Evolutionary conservation across 2,888 invertebrate species (phyloP).

Genomic region (Lacanobia wlatinum): DNA sequence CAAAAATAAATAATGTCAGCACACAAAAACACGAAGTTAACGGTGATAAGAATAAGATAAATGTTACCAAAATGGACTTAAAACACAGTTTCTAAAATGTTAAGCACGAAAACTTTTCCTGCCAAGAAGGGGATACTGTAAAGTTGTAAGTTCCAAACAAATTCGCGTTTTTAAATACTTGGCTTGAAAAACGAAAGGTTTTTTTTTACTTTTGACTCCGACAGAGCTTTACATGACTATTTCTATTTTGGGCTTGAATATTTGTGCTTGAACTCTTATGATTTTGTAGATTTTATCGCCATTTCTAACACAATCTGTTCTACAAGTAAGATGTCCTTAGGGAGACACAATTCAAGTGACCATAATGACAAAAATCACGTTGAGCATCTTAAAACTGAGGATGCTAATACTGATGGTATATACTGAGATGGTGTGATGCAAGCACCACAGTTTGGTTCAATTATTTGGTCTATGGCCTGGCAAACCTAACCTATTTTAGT

Average conservation of each 20-base stretch:
- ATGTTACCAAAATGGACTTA: slow-evolving; percentile 45
- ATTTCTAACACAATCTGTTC: background rate
- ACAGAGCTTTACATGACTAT: background rate
- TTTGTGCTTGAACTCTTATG: background rate
- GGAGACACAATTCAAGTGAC: too few relatives aligned
- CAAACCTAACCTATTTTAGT: background rate
- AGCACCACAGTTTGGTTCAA: background rate
- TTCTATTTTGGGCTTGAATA: slow-evolving; percentile 1
- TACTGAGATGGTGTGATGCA: too few relatives aligned
- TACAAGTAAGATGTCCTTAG: too few relatives aligned
- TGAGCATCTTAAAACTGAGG: too few relatives aligned
- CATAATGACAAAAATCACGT: too few relatives aligned
- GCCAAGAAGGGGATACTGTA: slow-evolving; percentile 24
- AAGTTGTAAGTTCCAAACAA: slow-evolving; percentile 44
- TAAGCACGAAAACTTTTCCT: slow-evolving; percentile 47
- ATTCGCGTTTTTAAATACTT: slow-evolving; percentile 45
- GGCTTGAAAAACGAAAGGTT: slow-evolving; percentile 26
- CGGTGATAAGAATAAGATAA: slow-evolving; percentile 36
- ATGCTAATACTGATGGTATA: too few relatives aligned
- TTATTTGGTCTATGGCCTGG: background rate
- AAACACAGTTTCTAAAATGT: slow-evolving; percentile 47
- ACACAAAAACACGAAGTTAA: slow-evolving; percentile 22
- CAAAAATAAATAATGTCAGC: slow-evolving; percentile 9
- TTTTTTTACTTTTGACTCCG: slow-evolving; percentile 4
- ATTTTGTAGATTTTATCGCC: background rate